Evolutionary conservation across 1,140 invertebrate species (phyloP), one percentile per base, ranked within the genome.

Genomic region (Pseudobourletiella spinata): DNA sequence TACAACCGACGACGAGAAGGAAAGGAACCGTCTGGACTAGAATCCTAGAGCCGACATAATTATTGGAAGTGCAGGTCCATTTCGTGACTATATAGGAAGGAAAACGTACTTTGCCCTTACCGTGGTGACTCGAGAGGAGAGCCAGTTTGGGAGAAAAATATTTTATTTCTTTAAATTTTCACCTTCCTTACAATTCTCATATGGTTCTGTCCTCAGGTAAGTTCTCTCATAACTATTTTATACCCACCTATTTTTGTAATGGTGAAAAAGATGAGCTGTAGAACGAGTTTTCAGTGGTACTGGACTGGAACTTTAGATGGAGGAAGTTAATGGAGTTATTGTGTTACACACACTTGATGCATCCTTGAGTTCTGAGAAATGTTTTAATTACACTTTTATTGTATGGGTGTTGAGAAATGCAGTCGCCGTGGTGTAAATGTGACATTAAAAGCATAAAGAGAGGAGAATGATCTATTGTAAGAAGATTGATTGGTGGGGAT

Each of bases 171-270:
- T 39, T 20, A 14, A 1, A 3, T 22, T 18, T 61, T 28, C 8
- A 61, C 26, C 25, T 29, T 44, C 42, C 26, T 28, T 44, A 65
- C 55, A 52, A 64, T 61, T 65, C 59, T 65, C 64, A 65, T 65
- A 65, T 65, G 64, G 64, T 65, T 65, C 57, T 56, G 39, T 57
- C 64, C 52, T 57, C 59, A 65, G 64, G 64, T 65, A 54, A 61
- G 52, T 43, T 8, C n/a, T 8, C 6, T 56, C 25, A 16, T 4
- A 25, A 44, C 16, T 14, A 25, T 6, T 58, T 14, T 29, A 58
- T n/a, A 26, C 11, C n/a, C 24, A 30, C 25, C 1, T 2, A 8
- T 26, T 44, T 14, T 4, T 20, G 22, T 44, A 52, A n/a, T 25
- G 8, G 18, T 4, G 24, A 29, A 3, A 29, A 42, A n/a, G 2